Base-by-base conservation (phyloP, 2,113 vertebrate genomes). In the Nothocercus nigrocapillus region DNA sequence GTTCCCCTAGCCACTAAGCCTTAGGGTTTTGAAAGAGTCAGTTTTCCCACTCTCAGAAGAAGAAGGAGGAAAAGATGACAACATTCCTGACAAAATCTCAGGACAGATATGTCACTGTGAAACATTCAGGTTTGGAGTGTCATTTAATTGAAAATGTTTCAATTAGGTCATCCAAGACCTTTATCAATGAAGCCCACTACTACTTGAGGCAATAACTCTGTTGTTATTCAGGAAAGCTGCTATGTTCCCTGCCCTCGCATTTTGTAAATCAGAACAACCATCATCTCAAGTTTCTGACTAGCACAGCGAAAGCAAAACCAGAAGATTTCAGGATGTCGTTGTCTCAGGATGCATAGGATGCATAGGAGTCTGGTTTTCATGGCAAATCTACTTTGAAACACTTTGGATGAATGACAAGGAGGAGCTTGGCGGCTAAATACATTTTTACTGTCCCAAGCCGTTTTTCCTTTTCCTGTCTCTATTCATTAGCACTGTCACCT, bases 311-410 rank as follows among this genome's bases (percentile, higher is more conserved):
- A 94, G 32, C 25, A 68, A 64, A 82, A 66, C 38, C 22, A n/a
- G 32, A 47, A 30, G 36, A 0, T 2, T 6, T 66, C 45, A 63
- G n/a, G n/a, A 27, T 59, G n/a, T n/a, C 44, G 11, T 34, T 62
- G 21, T 40, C 8, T 36, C 36, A 36, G 36, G 36, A 36, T 36
- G 36, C 36, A 36, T 36, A 36, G 36, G 36, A 36, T 73, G 40
- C 40, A 0, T 6, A 8, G 30, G 19, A 25, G 58, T 47, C 25
- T 9, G 36, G 0, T 58, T 80, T 45, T 25, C 42, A 63, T 5
- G 36, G 63, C 32, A 73, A 67, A 38, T 53, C 2, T 7, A 27
- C 20, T 68, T 83, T 76, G 56, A 51, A 64, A 49, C 53, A 42
- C 25, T n/a, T 54, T 6, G 5, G 44, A 34, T 15, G 32, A 77